These are phyloP conservation scores for Stenoptilia bipunctidactyla DNA, from an alignment of 2,888 invertebrate species.

Conservation along the genomic window DNA sequence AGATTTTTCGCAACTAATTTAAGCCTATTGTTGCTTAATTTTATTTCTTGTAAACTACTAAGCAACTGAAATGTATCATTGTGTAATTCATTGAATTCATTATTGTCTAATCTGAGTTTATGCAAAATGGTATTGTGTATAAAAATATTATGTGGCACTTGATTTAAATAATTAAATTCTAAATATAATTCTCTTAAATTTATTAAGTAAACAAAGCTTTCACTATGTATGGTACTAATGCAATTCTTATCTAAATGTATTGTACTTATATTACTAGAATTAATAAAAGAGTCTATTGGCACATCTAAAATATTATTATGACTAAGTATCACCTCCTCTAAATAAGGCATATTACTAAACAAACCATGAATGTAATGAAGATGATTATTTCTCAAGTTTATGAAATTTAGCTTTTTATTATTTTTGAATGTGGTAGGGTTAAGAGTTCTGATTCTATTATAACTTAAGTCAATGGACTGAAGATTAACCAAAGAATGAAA, in stretches of 20 bases:
- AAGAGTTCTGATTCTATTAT: slow-evolving; percentile 86
- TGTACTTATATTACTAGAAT: slow-evolving; percentile 81
- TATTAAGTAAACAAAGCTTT: slow-evolving; percentile 80
- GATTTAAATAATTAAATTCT: slow-evolving; percentile 86
- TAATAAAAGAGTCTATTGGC: slow-evolving; percentile 84
- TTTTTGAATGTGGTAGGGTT: slow-evolving; percentile 82
- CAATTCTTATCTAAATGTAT: slow-evolving; percentile 90
- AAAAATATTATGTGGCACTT: slow-evolving; percentile 84
- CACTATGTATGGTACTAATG: slow-evolving; percentile 83
- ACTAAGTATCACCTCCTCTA: slow-evolving; percentile 84
- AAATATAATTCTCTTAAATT: slow-evolving; percentile 86
- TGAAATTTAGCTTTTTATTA: slow-evolving; percentile 81
- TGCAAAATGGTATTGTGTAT: slow-evolving; percentile 81
- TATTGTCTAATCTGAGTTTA: slow-evolving; percentile 87
- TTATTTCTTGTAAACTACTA: slow-evolving; percentile 80
- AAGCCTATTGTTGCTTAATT: slow-evolving; percentile 87
- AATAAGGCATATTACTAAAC: slow-evolving; percentile 83
- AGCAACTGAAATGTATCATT: slow-evolving; percentile 83
- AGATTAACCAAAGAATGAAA: slow-evolving; percentile 82
- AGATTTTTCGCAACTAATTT: slow-evolving; percentile 79
- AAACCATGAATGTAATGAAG: slow-evolving; percentile 88
- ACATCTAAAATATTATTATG: slow-evolving; percentile 93
- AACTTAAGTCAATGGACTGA: slow-evolving; percentile 87
- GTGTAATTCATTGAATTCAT: slow-evolving; percentile 82
- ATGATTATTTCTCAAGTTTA: slow-evolving; percentile 91